Percentiles rank a stretch among this genome's conserved stretches.
phyloP scores from a whole-genome alignment of 1,140 invertebrate genomes.

The Papilio machaon region DNA sequence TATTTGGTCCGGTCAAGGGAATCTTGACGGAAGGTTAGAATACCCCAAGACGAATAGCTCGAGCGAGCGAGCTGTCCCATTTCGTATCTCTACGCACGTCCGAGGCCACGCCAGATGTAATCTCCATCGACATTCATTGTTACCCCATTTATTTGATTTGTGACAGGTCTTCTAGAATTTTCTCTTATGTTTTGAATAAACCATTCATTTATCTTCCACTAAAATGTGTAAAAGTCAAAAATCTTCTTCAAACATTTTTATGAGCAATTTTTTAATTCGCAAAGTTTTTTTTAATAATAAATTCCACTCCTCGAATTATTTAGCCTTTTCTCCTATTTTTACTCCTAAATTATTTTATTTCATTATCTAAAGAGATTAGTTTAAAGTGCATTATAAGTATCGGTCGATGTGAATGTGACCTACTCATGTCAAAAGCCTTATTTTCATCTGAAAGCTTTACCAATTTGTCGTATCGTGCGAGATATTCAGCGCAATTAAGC shows the following conservation, averaged over 20 bases:
- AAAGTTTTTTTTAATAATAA: neutral
- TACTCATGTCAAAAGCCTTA: neutral
- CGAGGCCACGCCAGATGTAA: conserved; percentile 1
- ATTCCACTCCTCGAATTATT: too few relatives aligned
- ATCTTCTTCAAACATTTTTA: too few relatives aligned
- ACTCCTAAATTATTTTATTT: neutral
- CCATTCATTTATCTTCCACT: neutral
- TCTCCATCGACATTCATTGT: conserved; percentile 19
- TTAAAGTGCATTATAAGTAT: neutral
- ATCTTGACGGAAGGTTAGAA: conserved; percentile 11
- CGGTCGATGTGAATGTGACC: neutral
- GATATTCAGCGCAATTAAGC: conserved; percentile 17
- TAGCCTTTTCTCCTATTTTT: neutral
- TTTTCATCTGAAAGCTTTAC: neutral
- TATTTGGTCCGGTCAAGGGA: neutral
- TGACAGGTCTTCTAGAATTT: neutral
- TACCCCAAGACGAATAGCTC: conserved; percentile 1
- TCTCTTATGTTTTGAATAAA: neutral
- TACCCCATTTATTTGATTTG: conserved; percentile 10
- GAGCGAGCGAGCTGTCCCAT: neutral
- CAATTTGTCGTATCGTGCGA: conserved; percentile 10
- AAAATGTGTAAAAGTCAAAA: too few relatives aligned
- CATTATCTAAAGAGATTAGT: neutral
- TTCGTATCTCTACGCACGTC: conserved; percentile 8
- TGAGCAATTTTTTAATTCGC: neutral